These are phyloP conservation scores for Siniperca chuatsi DNA, from an alignment of 2,113 vertebrate species.

Conservation along the genomic window DNA sequence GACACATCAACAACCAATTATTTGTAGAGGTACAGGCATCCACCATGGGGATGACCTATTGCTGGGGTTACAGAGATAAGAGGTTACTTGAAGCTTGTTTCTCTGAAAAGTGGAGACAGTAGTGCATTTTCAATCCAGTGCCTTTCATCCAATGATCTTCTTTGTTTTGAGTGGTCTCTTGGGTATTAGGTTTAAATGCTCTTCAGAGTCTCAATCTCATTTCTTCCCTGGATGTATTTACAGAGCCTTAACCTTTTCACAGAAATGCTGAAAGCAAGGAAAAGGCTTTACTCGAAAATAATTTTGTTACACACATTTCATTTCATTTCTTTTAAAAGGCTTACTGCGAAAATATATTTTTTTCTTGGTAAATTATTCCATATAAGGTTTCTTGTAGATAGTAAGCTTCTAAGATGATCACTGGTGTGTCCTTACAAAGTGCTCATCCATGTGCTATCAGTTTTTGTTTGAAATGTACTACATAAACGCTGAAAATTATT, in stretches of 20 bases:
- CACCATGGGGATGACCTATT: slow-evolving; percentile 2
- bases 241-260: not conserved
- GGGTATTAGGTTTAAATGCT: slow-evolving; percentile 9
- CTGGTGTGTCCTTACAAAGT: not conserved
- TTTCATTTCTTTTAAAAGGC: not conserved
- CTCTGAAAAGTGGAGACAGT: not conserved
- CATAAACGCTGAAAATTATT: not conserved
- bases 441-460: not conserved
- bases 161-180: slow-evolving; percentile 20
- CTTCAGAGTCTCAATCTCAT: not conserved
- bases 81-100: slow-evolving; percentile 26
- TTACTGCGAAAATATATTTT: not conserved
- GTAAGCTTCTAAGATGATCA: not conserved
- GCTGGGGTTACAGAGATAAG: slow-evolving; percentile 17
- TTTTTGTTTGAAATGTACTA: not conserved
- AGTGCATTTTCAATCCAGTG: not conserved
- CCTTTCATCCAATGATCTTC: not conserved
- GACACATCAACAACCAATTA: slow-evolving; percentile 58
- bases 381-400: not conserved
- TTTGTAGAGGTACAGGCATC: slow-evolving; percentile 37
- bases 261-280: not conserved
- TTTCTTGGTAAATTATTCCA: not conserved
- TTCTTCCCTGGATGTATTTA: not conserved
- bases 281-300: not conserved
- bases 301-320: not conserved